Evolutionary conservation across 2,797 vertebrate species (phyloP).

Genomic region (Anisognathus igniventris): DNA sequence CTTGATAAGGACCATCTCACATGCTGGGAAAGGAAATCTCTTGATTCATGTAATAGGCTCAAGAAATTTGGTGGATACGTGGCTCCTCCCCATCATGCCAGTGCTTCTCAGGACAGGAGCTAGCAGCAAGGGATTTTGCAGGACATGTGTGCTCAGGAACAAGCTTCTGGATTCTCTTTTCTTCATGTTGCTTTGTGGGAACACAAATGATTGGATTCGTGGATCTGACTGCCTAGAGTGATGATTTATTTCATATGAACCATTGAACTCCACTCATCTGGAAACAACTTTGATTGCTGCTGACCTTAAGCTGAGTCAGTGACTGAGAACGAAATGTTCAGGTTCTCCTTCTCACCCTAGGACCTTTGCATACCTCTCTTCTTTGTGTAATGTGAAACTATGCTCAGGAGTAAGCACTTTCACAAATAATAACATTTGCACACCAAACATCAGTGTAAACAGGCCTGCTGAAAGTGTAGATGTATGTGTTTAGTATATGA

Average conservation of each 20-base stretch:
- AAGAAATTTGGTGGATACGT: not conserved
- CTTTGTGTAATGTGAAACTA: not conserved
- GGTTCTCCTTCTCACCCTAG: not conserved
- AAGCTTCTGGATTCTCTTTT: not conserved
- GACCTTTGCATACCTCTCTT: not conserved
- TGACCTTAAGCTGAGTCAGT: not conserved
- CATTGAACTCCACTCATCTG: not conserved
- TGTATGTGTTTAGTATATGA: not conserved
- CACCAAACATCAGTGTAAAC: not conserved
- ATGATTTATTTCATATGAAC: not conserved
- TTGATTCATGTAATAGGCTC: not conserved
- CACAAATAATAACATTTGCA: not conserved
- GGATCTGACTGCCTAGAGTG: not conserved
- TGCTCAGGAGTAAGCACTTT: not conserved
- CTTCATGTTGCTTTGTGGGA: not conserved
- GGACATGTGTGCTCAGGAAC: rapidly evolving
- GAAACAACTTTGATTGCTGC: not conserved
- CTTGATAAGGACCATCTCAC: not conserved
- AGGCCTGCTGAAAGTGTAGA: not conserved
- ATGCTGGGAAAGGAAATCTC: not conserved
- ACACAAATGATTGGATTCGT: not conserved
- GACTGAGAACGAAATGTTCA: not conserved
- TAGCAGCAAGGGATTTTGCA: not conserved
- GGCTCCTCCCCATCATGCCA: not conserved
- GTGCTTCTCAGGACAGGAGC: not conserved